These are phyloP conservation scores for Maconellicoccus hirsutus DNA, from an alignment of 1,140 invertebrate genomes.

Conservation along the genomic window DNA sequence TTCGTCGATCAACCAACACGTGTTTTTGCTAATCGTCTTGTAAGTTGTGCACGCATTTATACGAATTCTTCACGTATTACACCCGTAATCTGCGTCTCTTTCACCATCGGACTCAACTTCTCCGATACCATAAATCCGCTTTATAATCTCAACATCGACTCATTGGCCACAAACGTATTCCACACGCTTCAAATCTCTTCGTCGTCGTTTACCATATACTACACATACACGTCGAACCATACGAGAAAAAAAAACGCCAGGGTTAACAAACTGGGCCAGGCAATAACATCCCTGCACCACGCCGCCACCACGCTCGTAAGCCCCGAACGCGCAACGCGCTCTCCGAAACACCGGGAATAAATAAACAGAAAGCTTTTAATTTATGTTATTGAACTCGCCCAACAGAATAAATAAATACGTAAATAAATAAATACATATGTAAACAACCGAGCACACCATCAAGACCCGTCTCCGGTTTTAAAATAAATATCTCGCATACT, in stretches of 20 bases:
- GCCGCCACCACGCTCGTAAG: neutral
- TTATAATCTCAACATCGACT: too few species aligned
- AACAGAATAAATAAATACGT: constrained; percentile 21
- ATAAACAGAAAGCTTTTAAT: constrained; percentile 22
- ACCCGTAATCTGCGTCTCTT: too few species aligned
- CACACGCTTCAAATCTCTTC: too few species aligned
- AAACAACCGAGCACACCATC: constrained; percentile 1
- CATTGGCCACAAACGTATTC: too few species aligned
- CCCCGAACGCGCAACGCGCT: neutral
- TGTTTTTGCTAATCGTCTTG: too few species aligned
- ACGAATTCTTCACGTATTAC: too few species aligned
- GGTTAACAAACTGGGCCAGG: constrained; percentile 20
- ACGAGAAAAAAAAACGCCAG: neutral
- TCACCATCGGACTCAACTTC: too few species aligned
- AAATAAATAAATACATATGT: constrained; percentile 23
- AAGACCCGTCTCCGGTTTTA: constrained; percentile 18
- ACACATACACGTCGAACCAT: neutral
- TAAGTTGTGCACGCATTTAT: too few species aligned
- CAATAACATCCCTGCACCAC: neutral
- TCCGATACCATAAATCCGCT: neutral
- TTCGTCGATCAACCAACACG: too few species aligned
- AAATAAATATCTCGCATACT: constrained; percentile 10
- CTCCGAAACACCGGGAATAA: neutral
- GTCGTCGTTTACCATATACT: too few species aligned
- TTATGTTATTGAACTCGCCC: constrained; percentile 21